phyloP scores from a whole-genome alignment of 2,113 vertebrate species.

The Vireo altiloquus region DNA sequence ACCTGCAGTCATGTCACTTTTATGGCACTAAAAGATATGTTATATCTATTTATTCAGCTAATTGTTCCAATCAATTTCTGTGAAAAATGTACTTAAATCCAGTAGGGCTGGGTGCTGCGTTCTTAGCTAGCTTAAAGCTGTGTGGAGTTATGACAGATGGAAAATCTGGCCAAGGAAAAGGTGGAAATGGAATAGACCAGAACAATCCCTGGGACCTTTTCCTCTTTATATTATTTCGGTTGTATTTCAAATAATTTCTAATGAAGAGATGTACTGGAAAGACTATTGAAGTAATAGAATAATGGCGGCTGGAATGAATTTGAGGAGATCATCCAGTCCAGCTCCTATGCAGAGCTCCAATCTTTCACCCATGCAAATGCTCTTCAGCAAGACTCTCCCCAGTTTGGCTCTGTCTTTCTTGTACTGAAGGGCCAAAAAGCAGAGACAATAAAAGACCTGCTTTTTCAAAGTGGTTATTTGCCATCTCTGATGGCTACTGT shows the following conservation, averaged over 20 bases:
- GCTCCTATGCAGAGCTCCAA: fast-evolving
- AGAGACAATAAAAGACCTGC: not conserved
- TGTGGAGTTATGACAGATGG: not conserved
- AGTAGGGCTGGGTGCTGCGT: not conserved
- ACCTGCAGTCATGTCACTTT: conserved; percentile 23
- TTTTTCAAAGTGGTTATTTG: not conserved
- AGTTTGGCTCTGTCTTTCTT: not conserved
- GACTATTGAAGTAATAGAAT: not conserved
- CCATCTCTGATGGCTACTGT: not conserved
- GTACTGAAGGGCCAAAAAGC: not conserved
- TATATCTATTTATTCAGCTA: conserved; percentile 26
- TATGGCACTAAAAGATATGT: conserved; percentile 1
- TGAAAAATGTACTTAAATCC: not conserved
- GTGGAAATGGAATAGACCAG: not conserved
- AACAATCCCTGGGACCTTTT: not conserved
- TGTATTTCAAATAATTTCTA: not conserved
- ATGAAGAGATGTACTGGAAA: not conserved
- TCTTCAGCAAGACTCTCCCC: not conserved
- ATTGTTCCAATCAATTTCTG: conserved; percentile 15
- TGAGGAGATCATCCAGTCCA: not conserved
- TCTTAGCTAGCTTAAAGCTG: not conserved
- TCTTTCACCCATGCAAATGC: not conserved
- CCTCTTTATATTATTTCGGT: not conserved
- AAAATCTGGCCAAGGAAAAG: not conserved
- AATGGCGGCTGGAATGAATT: not conserved